Evolutionary conservation across 2,888 invertebrate genomes (phyloP), one percentile per base, ranked within the genome.

Genomic region (Hermodice carunculata): DNA sequence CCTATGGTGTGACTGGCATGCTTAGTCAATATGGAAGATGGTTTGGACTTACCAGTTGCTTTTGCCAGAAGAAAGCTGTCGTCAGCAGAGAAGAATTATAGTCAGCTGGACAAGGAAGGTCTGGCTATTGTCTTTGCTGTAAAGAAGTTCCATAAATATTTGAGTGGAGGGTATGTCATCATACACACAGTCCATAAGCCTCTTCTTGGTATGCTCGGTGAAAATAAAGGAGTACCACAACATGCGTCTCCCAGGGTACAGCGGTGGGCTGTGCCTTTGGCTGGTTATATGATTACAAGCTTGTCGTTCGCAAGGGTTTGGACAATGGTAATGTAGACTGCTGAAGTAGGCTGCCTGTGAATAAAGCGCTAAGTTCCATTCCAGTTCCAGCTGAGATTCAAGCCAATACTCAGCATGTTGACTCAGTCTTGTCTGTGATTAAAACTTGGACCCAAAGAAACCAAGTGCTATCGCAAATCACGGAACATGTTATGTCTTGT

Each of bases 31-130:
- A 40, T 34, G 28, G 28, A 28, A 24, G 40, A 48, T 34, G 60
- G 60, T 17, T 29, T 8, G 11, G 51, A 51, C n/a, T 14, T 14
- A 19, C 60, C 60, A 11, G 29, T 51, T 14, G 40, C 26, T 8
- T 60, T 51, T 26, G 51, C 49, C 14, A 51, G 51, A 26, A 17
- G 42, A 11, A 28, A 24, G 5, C 6, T 62, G 28, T 48, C 8
- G 24, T 14, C 31, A 22, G 46, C 62, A 31, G 62, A 62, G 24
- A 19, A 46, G 40, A 62, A 56, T 28, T 62, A 62, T 28, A n/a
- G 44, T 6, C 42, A 40, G n/a, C 24, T 62, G 24, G 48, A 62
- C 22, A 43, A 26, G 5, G 62, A 62, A 57, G 62, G 28, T 2
- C 17, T 57, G 22, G 56, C 26, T 29, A 32, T 56, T 0, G 24